Percentiles rank a stretch among this genome's conserved stretches.
phyloP scores from a whole-genome alignment of 2,797 vertebrate genomes.

The Siniperca scherzeri region DNA sequence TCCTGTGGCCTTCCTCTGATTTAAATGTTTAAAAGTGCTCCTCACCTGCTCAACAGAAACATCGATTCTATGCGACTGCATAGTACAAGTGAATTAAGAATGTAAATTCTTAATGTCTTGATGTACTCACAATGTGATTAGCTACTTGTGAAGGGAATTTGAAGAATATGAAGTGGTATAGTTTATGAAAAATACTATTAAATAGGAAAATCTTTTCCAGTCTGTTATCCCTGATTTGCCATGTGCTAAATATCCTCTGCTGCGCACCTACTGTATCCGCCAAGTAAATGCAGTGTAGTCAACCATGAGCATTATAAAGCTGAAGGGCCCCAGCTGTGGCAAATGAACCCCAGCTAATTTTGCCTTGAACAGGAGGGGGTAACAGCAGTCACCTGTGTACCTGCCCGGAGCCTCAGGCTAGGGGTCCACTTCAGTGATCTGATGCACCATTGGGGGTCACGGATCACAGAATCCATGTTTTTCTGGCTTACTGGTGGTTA shows the following conservation, averaged over 20 bases:
- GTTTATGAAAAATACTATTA: background rate
- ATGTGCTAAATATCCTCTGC: background rate
- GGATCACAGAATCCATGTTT: slow-evolving; percentile 67
- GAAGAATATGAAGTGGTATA: background rate
- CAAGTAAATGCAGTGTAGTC: slow-evolving; percentile 10
- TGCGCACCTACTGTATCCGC: slow-evolving; percentile 1
- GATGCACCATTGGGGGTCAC: slow-evolving; percentile 56
- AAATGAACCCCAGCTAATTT: slow-evolving; percentile 35
- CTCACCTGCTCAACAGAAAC: too few relatives aligned
- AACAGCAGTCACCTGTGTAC: slow-evolving; percentile 48
- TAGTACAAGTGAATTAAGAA: too few relatives aligned
- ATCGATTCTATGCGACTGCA: too few relatives aligned
- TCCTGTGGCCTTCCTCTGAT: too few relatives aligned
- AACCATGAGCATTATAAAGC: slow-evolving; percentile 5
- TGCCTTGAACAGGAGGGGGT: slow-evolving; percentile 14
- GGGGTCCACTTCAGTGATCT: slow-evolving; percentile 60
- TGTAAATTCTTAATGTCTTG: background rate
- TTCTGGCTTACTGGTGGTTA: slow-evolving; percentile 49
- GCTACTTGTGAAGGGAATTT: background rate
- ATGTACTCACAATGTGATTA: background rate
- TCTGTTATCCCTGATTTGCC: background rate
- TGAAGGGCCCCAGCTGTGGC: slow-evolving; percentile 46
- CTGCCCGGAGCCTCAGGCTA: slow-evolving; percentile 43
- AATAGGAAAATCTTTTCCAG: background rate
- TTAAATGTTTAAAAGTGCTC: too few relatives aligned